phyloP scores from a whole-genome alignment of 1,140 invertebrate species.

The Nixonia krombeini region DNA sequence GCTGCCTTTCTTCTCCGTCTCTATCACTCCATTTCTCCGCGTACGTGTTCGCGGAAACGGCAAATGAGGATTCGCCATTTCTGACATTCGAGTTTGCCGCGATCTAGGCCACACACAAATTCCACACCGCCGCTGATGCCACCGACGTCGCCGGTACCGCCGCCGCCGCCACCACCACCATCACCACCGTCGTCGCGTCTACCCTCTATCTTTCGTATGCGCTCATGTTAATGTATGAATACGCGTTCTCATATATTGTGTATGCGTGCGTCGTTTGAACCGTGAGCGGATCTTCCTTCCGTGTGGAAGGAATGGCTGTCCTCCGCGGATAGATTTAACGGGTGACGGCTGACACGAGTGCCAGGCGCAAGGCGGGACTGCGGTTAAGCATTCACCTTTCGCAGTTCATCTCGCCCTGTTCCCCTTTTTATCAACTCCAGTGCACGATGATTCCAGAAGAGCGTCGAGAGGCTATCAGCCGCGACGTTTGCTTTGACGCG shows the following conservation, averaged over 20 bases:
- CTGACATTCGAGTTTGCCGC: slow-evolving; percentile 66
- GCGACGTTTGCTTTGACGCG: too few species aligned
- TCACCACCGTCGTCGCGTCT: too few species aligned
- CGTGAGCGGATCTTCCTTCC: slow-evolving; percentile 51
- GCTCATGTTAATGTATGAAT: slow-evolving; percentile 15
- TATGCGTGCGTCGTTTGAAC: slow-evolving; percentile 14
- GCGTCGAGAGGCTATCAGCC: too few species aligned
- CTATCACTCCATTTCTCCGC: slow-evolving; percentile 32
- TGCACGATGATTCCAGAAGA: slow-evolving; percentile 22
- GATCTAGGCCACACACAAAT: slow-evolving; percentile 66
- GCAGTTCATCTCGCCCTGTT: slow-evolving; percentile 29
- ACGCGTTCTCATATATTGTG: slow-evolving; percentile 19
- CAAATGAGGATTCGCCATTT: slow-evolving; percentile 69
- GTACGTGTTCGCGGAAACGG: slow-evolving; percentile 60
- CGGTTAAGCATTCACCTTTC: slow-evolving; percentile 31
- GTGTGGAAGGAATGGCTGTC: slow-evolving; percentile 48
- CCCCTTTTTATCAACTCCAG: slow-evolving; percentile 18
- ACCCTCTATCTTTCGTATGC: slow-evolving; percentile 19
- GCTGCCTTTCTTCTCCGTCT: slow-evolving; percentile 30
- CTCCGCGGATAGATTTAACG: slow-evolving; percentile 59
- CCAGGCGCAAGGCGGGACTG: slow-evolving; percentile 38
- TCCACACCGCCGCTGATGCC: background rate
- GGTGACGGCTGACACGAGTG: slow-evolving; percentile 59
- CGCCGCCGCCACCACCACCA: background rate
- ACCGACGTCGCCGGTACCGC: background rate